phyloP scores from a whole-genome alignment of 1,140 invertebrate genomes.

The Parapsyche elsis region DNA sequence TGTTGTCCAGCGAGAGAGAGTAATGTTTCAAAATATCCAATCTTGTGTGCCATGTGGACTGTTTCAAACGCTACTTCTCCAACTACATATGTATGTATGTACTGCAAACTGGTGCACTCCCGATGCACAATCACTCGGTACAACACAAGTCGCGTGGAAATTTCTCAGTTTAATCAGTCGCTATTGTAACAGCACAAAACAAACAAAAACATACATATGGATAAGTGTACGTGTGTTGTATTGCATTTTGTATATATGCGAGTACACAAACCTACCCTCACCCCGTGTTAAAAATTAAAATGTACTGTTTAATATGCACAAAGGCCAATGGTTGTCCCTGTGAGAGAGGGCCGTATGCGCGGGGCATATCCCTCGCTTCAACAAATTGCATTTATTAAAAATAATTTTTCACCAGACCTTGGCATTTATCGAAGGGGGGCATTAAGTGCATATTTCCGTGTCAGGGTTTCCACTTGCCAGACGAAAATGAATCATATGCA shows the following conservation, averaged over 20 bases:
- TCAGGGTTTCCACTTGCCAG: conserved; percentile 2
- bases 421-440: conserved; percentile 17
- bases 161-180: background rate
- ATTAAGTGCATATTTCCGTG: conserved; percentile 34
- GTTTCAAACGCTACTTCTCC: conserved; percentile 15
- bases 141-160: background rate
- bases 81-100: too few species aligned
- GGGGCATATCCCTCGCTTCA: conserved; percentile 10
- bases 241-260: background rate
- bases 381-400: conserved; percentile 52
- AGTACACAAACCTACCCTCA: conserved; percentile 3
- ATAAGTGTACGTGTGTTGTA: background rate
- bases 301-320: conserved; percentile 53
- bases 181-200: background rate
- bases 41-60: conserved; percentile 25
- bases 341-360: too few species aligned
- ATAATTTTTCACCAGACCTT: conserved; percentile 11
- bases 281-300: conserved; percentile 52
- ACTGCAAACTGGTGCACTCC: conserved; percentile 4
- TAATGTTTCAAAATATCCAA: conserved; percentile 36
- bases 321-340: conserved; percentile 47
- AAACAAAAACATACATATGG: background rate
- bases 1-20: conserved; percentile 33
- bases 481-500: conserved; percentile 52
- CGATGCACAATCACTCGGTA: too few species aligned